These are phyloP conservation scores for Listronotus oregonensis DNA, from an alignment of 1,140 invertebrate genomes.

Conservation along the genomic window DNA sequence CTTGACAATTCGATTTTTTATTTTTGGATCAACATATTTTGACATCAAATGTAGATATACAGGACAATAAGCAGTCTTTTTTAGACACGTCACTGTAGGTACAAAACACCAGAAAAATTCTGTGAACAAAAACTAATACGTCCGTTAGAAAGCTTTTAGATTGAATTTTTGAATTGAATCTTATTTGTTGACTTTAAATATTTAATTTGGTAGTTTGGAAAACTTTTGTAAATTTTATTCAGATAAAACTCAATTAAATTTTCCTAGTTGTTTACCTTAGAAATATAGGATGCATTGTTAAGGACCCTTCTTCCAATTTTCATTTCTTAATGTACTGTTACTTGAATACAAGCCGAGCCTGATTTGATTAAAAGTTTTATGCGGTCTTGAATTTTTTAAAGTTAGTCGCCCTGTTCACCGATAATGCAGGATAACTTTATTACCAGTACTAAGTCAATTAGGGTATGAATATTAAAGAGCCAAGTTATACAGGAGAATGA, in stretches of 20 bases:
- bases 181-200: too few relatives aligned
- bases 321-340: slow-evolving; percentile 39
- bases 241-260: slow-evolving; percentile 44
- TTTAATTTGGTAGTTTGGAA: slow-evolving; percentile 20
- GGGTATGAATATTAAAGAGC: slow-evolving; percentile 44
- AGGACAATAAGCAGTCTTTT: too few relatives aligned
- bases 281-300: slow-evolving; percentile 41
- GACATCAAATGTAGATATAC: too few relatives aligned
- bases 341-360: slow-evolving; percentile 36
- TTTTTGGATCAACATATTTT: too few relatives aligned
- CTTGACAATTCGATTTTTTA: too few relatives aligned
- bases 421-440: slow-evolving; percentile 42
- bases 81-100: too few relatives aligned
- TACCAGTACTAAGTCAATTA: slow-evolving; percentile 43
- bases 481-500: slow-evolving; percentile 4
- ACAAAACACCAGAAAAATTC: too few relatives aligned
- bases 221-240: slow-evolving; percentile 28
- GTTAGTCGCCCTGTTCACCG: slow-evolving; percentile 23
- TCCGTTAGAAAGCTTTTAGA: too few relatives aligned
- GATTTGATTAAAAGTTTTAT: slow-evolving; percentile 50
- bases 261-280: slow-evolving; percentile 38
- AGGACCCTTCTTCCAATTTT: slow-evolving; percentile 43
- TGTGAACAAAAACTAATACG: too few relatives aligned
- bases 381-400: slow-evolving; percentile 45
- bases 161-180: too few relatives aligned